Evolutionary conservation across 1,140 invertebrate genomes (phyloP), one percentile per base, ranked within the genome.

Genomic region (Adelges cooleyi): DNA sequence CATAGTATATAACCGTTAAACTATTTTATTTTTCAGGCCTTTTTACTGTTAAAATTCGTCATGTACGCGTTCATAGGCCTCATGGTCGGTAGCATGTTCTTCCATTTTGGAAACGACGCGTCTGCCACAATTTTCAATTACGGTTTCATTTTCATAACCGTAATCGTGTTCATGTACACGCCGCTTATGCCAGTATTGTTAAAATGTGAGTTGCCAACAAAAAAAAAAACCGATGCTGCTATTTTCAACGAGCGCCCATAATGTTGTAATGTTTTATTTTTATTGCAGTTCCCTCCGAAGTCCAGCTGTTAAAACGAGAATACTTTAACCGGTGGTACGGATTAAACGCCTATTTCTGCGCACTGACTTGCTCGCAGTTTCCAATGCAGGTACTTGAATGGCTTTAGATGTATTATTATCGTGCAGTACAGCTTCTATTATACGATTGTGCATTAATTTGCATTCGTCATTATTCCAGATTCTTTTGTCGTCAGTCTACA

Each of bases 61-160:
- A 74, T 89, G 68, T 81, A 87, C 67, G 72, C 85, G 50, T 81
- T 86, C 51, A 71, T 90, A n/a, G 86, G 82, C 2, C 69, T 84
- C 0, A 76, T 88, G 1, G 79, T 89, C n/a, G 86, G 82, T 2
- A 77, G 77, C 0, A 68, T 89, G 23, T 90, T 85, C 72, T 75
- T 80, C 9, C 77, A 82, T 38, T 86, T 88, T 72, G 87, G 86
- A 6, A 81, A 84, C 66, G 85, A 89, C 69, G 88, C 82, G 0
- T 86, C 86, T 0, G 89, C 86, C 71, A 86, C 85, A 0, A 76
- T 90, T 10, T 89, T 86, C 70, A 90, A 89, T 72, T 89, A 89
- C 72, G 87, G 87, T 11, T 89, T 88, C 71, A 89, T 85, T 69
- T 89, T 86, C 66, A 82, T 84, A 0, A 85, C 84, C 67, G 75